Base-by-base conservation (phyloP, 1,140 invertebrate genomes). In the Calliphora vicina region DNA sequence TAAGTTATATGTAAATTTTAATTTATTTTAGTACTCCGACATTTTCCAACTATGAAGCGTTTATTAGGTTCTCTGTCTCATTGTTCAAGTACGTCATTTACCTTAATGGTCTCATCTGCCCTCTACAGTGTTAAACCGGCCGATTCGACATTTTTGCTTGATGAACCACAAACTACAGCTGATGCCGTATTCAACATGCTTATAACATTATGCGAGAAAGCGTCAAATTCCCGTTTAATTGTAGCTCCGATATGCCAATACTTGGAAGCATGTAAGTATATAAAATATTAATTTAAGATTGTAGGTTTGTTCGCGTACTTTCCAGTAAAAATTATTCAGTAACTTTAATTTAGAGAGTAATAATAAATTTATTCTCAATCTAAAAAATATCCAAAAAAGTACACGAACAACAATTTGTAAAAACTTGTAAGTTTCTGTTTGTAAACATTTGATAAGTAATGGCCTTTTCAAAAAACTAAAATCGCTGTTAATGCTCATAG, bases 131-230 rank as follows among this genome's bases (percentile, higher is more conserved):
- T 87, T 4, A 87, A 86, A 82, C 88, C 93, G 1, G 92, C 92
- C 3, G 94, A 95, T 83, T 92, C 94, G 1, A 90, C 94, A 20
- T 82, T 88, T 83, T 84, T 87, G 0, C 27, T 90, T 20, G 87
- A 90, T 35, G 88, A 90, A 61, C 89, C 89, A 5, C 87, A 90
- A 17, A 96, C 95, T 0, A 94, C 97, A 67, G 94, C 95, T 1
- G 97, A 97, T 88, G 95, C 95, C 10, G 94, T 97, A 2, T 97
- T 97, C 85, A 94, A 96, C 88, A 92, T 98, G 78, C 92, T 98
- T 17, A 93, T 94, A 1, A 94, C 94, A 0, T 91, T 97, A 13
- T 94, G 94, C 13, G 92, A 93, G 45, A 94, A 95, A 86, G 93
- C 96, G 2, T 94, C 95, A 15, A 93, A 94, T 87, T 94, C 95